A percentile compares a stretch with the other conserved stretches of the same genome.
These are phyloP conservation scores for Sycophila sp. DNA, from an alignment of 1,140 invertebrate species.

Conservation along the genomic window DNA sequence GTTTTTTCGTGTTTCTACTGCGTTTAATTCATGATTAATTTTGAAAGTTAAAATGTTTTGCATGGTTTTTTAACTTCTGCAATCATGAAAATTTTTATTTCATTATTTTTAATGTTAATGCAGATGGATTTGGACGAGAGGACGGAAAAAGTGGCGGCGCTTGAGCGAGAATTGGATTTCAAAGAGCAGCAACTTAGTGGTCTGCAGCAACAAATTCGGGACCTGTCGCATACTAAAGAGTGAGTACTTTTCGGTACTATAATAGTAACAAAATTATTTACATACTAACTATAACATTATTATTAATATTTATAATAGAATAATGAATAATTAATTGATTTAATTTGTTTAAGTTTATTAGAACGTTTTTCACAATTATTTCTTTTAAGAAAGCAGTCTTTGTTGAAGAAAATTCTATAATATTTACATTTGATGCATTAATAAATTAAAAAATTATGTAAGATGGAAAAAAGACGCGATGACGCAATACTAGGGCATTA, in stretches of 20 bases:
- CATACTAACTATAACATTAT: too few relatives aligned
- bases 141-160: slow-evolving; percentile 66
- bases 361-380: slow-evolving; percentile 1
- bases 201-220: slow-evolving; percentile 56
- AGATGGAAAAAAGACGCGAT: background rate
- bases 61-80: background rate
- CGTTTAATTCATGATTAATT: background rate
- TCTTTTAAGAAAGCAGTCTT: slow-evolving; percentile 17
- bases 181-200: slow-evolving; percentile 56
- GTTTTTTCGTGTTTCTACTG: background rate
- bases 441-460: slow-evolving; percentile 35
- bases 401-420: slow-evolving; percentile 36
- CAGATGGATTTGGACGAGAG: slow-evolving; percentile 71
- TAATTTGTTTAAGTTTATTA: too few relatives aligned
- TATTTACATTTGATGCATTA: too few relatives aligned
- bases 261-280: too few relatives aligned
- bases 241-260: slow-evolving; percentile 51
- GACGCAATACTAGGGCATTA: too few relatives aligned
- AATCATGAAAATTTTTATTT: slow-evolving; percentile 18
- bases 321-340: too few relatives aligned
- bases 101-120: background rate
- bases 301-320: too few relatives aligned
- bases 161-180: slow-evolving; percentile 69
- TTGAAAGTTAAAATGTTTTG: background rate
- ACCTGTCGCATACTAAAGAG: slow-evolving; percentile 61